Evolutionary conservation across 1,140 invertebrate species (phyloP).

Genomic region (Pinna nobilis): DNA sequence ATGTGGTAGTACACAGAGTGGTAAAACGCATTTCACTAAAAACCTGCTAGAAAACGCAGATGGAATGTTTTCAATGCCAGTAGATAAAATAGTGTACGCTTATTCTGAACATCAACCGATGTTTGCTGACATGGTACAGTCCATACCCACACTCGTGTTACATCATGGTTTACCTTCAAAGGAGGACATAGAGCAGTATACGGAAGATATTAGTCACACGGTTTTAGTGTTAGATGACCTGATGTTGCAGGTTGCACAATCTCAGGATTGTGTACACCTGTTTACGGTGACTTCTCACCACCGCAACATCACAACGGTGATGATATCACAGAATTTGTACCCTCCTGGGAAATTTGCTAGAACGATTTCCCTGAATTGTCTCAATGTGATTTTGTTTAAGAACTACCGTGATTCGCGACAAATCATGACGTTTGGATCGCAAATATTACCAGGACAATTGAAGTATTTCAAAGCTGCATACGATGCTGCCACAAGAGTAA

Average conservation of each 20-base stretch:
- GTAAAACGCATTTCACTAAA: conserved; percentile 32
- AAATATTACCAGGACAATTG: conserved; percentile 28
- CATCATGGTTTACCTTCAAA: conserved; percentile 28
- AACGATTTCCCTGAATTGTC: conserved; percentile 39
- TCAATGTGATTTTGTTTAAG: conserved; percentile 33
- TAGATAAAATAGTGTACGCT: conserved; percentile 23
- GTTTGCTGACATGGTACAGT: conserved; percentile 27
- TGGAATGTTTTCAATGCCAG: conserved; percentile 16
- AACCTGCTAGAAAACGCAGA: conserved; percentile 19
- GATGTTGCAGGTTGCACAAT: conserved; percentile 2
- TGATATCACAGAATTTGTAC: conserved; percentile 34
- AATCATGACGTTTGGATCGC: conserved; percentile 32
- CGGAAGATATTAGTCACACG: neutral
- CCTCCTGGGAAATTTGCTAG: conserved; percentile 28
- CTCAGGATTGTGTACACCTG: conserved; percentile 11
- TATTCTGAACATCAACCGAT: conserved; percentile 39
- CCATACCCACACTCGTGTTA: conserved; percentile 20
- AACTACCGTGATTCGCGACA: conserved; percentile 38
- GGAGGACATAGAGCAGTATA: conserved; percentile 22
- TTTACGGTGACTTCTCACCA: conserved; percentile 18
- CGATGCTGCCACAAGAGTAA: conserved; percentile 11
- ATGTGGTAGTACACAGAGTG: conserved; percentile 27
- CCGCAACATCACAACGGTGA: conserved; percentile 7
- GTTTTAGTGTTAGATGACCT: conserved; percentile 12
- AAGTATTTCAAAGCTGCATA: conserved; percentile 24